Evolutionary conservation across 1,140 invertebrate species (phyloP).

Genomic region (Stegodyphus mimosarum): DNA sequence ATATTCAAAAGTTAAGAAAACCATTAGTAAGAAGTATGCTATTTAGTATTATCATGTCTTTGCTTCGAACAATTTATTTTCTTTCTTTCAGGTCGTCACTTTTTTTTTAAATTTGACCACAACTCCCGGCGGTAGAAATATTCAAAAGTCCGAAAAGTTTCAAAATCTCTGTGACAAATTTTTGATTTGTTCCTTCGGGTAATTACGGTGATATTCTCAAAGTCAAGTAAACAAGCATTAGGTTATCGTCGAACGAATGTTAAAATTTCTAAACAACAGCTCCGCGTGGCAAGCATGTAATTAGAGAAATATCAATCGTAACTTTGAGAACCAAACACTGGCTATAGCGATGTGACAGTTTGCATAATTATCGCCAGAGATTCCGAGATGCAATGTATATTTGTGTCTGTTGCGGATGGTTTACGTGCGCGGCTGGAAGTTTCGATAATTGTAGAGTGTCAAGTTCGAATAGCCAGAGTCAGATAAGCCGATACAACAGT

Average conservation of each 20-base stretch:
- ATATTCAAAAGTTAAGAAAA: too few species aligned
- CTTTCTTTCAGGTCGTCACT: too few species aligned
- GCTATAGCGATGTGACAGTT: constrained; percentile 43
- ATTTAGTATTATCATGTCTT: too few species aligned
- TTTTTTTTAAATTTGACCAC: too few species aligned
- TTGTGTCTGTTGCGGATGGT: constrained; percentile 25
- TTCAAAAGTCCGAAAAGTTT: neutral
- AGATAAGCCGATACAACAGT: constrained; percentile 17
- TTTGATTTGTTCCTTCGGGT: constrained; percentile 29
- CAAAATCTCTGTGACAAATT: constrained; percentile 7
- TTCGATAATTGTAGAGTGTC: constrained; percentile 58
- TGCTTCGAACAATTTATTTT: too few species aligned
- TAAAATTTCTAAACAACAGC: constrained; percentile 45
- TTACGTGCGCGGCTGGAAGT: constrained; percentile 32
- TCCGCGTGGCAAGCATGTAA: constrained; percentile 43
- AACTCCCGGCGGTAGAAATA: neutral
- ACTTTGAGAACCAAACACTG: constrained; percentile 17
- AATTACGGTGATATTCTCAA: constrained; percentile 21
- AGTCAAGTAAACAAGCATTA: constrained; percentile 34
- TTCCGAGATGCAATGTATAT: constrained; percentile 14
- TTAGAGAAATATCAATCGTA: constrained; percentile 59
- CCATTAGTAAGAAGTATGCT: too few species aligned
- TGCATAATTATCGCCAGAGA: constrained; percentile 43
- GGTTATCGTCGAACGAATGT: constrained; percentile 25
- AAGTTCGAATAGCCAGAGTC: constrained; percentile 20